Evolutionary conservation across 2,888 invertebrate genomes (phyloP).

Genomic region (Thecophora atra): DNA sequence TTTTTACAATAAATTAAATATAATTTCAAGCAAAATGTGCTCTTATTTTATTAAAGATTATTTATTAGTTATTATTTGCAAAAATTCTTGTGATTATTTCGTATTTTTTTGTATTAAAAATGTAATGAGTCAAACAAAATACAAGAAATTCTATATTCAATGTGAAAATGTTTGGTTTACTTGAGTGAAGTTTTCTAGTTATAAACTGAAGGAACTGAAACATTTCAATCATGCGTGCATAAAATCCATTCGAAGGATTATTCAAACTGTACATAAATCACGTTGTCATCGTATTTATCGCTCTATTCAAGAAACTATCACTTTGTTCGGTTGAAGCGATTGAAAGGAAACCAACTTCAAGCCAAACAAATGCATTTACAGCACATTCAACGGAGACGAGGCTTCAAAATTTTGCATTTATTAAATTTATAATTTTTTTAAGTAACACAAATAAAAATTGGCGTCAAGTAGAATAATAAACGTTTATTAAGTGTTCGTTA

Average conservation of each 20-base stretch:
- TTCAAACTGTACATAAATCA: neutral
- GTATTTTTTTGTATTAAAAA: neutral
- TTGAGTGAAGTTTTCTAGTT: neutral
- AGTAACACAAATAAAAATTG: neutral
- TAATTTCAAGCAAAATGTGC: neutral
- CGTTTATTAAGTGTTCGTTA: constrained; percentile 16
- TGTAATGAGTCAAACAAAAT: neutral
- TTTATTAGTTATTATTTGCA: neutral
- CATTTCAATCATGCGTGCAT: no score
- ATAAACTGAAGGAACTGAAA: neutral
- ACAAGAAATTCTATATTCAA: neutral
- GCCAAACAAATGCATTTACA: neutral
- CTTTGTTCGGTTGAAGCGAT: no score
- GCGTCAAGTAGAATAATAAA: neutral
- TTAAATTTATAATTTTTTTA: neutral
- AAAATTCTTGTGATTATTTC: neutral
- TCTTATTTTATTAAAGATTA: neutral
- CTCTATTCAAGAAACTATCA: no score
- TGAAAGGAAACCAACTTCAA: neutral
- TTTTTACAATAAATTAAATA: no score
- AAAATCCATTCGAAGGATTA: neutral
- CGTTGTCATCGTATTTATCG: no score
- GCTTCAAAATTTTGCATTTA: constrained; percentile 14
- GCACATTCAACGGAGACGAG: neutral
- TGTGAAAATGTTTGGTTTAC: neutral